Conservation (phyloP, 2,797 vertebrate species). For the Chloroceryle amazona region DNA sequence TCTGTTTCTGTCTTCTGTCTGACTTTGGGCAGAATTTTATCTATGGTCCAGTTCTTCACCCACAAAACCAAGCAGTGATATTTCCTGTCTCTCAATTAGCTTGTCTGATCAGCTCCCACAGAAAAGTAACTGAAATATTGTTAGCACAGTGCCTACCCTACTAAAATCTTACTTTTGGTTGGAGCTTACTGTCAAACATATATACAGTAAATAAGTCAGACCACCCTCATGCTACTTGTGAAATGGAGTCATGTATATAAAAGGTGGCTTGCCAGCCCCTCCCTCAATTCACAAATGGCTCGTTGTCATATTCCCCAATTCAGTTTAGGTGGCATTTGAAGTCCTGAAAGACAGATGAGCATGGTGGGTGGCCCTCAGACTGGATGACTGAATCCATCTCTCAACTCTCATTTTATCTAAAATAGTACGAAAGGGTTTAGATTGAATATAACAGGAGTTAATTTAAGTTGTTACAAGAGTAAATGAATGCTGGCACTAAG, state of each 20-base stretch:
- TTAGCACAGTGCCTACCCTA: not conserved
- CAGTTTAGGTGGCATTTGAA: not conserved
- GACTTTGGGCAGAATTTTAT: not conserved
- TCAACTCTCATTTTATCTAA: not conserved
- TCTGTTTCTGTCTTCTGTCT: not conserved
- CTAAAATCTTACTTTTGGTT: not conserved
- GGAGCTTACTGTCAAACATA: not conserved
- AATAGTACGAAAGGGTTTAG: conserved; percentile 1
- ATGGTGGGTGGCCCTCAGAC: conserved; percentile 6
- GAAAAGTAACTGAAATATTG: not conserved
- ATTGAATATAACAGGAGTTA: conserved; percentile 26
- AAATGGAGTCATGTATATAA: not conserved
- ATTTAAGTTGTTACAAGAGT: conserved; percentile 40
- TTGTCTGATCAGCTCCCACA: not conserved
- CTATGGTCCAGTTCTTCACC: not conserved
- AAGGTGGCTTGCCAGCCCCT: not conserved
- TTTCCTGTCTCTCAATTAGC: not conserved
- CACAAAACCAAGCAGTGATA: not conserved
- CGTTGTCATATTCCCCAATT: not conserved
- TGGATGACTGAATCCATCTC: conserved; percentile 5
- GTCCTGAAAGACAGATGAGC: not conserved
- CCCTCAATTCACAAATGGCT: not conserved
- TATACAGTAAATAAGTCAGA: not conserved
- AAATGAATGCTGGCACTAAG: conserved; percentile 51
- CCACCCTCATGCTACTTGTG: not conserved